These are phyloP conservation scores for Rhopilema esculentum DNA, from an alignment of 30 jellyfish, hydroid and myxozoan genomes.

Conservation along the genomic window DNA sequence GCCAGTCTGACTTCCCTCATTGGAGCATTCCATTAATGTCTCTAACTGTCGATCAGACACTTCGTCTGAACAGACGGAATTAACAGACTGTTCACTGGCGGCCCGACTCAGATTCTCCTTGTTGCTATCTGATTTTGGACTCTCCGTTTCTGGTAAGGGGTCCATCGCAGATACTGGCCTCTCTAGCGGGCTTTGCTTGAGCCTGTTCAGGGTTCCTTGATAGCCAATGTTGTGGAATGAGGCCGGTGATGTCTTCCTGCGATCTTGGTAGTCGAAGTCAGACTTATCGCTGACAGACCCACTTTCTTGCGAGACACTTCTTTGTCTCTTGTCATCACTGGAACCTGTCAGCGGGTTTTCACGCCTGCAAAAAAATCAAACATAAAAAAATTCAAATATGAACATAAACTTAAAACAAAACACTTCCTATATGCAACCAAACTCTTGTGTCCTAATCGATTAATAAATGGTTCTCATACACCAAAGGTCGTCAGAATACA, in stretches of 20 bases:
- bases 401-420: not conserved
- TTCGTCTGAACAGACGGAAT: conserved; percentile 70
- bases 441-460: too few relatives aligned
- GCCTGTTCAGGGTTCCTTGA: conserved; percentile 42
- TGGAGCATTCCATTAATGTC: conserved; percentile 54
- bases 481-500: too few relatives aligned
- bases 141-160: not conserved
- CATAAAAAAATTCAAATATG: not conserved
- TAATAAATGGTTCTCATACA: too few relatives aligned
- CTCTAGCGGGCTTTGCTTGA: not conserved
- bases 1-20: conserved; percentile 39
- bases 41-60: conserved; percentile 59
- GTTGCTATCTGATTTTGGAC: conserved; percentile 24
- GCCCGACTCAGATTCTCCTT: conserved; percentile 28
- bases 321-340: conserved; percentile 8
- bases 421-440: too few relatives aligned
- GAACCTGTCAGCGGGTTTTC: conserved; percentile 51
- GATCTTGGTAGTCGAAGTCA: conserved; percentile 8
- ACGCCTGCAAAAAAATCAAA: conserved; percentile 30
- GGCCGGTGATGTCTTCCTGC: conserved; percentile 67
- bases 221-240: conserved; percentile 52
- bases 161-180: not conserved
- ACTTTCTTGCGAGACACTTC: conserved; percentile 62
- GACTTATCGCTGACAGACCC: conserved; percentile 37
- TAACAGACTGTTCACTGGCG: conserved; percentile 68